These are phyloP conservation scores for Nyctibius grandis DNA, from an alignment of 2,797 vertebrate species.

Conservation along the genomic window DNA sequence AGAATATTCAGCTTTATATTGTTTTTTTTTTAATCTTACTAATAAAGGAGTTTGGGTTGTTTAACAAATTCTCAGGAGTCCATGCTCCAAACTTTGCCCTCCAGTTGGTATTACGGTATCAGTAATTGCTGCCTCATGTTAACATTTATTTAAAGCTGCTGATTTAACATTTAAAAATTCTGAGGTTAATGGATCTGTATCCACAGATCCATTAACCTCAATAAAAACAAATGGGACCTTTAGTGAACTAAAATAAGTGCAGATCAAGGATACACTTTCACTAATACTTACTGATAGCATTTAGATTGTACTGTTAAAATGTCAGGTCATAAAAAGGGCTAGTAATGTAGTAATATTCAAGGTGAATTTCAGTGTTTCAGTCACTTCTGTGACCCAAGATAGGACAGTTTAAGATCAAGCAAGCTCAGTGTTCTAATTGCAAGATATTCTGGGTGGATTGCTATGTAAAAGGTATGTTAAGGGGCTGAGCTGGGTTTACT, in stretches of 20 bases:
- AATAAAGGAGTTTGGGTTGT: constrained; percentile 67
- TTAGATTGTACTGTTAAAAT: constrained; percentile 76
- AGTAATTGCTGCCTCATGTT: constrained; percentile 78
- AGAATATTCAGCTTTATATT: constrained; percentile 54
- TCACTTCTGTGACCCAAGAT: constrained; percentile 34
- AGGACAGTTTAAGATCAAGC: constrained; percentile 60
- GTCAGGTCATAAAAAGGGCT: constrained; percentile 73
- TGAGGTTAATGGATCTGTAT: constrained; percentile 79
- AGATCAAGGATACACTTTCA: constrained; percentile 77
- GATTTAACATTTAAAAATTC: constrained; percentile 84
- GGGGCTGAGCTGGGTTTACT: not conserved
- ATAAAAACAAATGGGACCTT: constrained; percentile 83
- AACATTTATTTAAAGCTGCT: constrained; percentile 83
- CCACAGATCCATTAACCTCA: constrained; percentile 80
- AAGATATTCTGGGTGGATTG: constrained; percentile 32
- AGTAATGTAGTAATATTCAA: constrained; percentile 70
- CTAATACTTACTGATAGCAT: constrained; percentile 72
- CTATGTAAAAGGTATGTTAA: constrained; percentile 16
- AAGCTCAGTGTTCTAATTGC: constrained; percentile 59
- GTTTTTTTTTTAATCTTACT: constrained; percentile 12
- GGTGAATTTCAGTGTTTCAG: constrained; percentile 71
- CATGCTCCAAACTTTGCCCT: constrained; percentile 73
- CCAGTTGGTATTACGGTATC: constrained; percentile 75
- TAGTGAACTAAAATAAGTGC: constrained; percentile 79
- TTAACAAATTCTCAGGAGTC: constrained; percentile 69